These are phyloP conservation scores for Macrotrachela quadricornifera DNA, from an alignment of 1,140 invertebrate species.

Conservation along the genomic window DNA sequence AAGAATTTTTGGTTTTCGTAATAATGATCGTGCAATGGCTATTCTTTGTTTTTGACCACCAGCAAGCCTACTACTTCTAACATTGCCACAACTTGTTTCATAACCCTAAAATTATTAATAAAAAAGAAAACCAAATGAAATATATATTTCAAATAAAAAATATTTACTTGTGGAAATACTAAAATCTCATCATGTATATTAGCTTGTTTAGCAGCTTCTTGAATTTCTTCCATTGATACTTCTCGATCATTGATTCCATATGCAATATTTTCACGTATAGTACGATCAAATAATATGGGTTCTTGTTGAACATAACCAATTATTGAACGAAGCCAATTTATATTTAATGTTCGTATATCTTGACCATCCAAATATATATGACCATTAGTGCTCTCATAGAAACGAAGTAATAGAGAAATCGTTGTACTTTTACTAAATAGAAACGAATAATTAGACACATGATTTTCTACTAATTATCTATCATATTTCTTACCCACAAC, in stretches of 20 bases:
- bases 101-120: too few relatives aligned
- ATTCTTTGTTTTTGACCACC: constrained; percentile 94
- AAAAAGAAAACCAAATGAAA: too few relatives aligned
- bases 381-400: constrained; percentile 54
- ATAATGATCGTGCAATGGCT: constrained; percentile 80
- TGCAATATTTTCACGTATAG: constrained; percentile 62
- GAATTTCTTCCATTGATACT: constrained; percentile 49
- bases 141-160: too few relatives aligned
- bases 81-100: too few relatives aligned
- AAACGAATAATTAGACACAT: too few relatives aligned
- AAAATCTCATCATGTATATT: constrained; percentile 66
- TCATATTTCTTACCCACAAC: constrained; percentile 27
- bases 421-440: constrained; percentile 60
- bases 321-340: constrained; percentile 36
- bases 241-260: constrained; percentile 49
- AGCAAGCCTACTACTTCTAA: constrained; percentile 18
- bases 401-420: constrained; percentile 46
- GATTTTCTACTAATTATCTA: too few relatives aligned
- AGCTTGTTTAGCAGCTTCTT: constrained; percentile 53
- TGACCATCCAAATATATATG: constrained; percentile 24
- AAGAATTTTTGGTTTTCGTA: constrained; percentile 80
- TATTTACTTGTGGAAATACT: constrained; percentile 24
- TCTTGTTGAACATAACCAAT: constrained; percentile 55
- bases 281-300: constrained; percentile 60
- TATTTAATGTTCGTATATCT: constrained; percentile 15